Base-by-base conservation (phyloP, 2,797 vertebrate species). In the Molothrus aeneus region DNA sequence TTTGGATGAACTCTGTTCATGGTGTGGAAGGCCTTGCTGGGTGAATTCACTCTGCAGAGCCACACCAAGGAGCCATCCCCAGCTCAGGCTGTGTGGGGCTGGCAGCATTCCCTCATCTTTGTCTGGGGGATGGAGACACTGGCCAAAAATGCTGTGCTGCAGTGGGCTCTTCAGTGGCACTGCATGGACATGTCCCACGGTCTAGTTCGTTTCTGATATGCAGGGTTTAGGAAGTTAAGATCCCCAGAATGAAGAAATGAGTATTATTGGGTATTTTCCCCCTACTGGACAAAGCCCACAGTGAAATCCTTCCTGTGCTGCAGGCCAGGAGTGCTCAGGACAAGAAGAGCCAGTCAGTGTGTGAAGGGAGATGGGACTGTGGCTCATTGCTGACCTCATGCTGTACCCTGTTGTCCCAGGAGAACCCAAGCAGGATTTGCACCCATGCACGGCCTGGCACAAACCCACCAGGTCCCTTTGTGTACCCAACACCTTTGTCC, bases 1-100 rank as follows among this genome's bases (percentile, higher is more conserved):
- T 93, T 81, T 53, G 94, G 92, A 29, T 77, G 77, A 88, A 4
- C 90, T 73, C 1, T 63, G 59, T 15, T 84, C 86, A 26, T 36
- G 83, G 59, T 26, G 83, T 84, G 78, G 43, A 69, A 68, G 86
- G 80, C 7, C 32, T 86, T 92, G 90, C 80, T 79, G 80, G 78
- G 47, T 31, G 88, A 51, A 79, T 88, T 88, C 50, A 0, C 6
- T 3, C 70, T 28, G 50, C 65, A 83, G 48, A 65, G 40, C 19
- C 43, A 8, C 47, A 28, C 20, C 1, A 2, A 92, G 80, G 68
- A 93, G 47, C 47, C 56, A 61, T 56, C 9, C 21, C 59, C 59
- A 40, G 17, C 2, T 0, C 51, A 25, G 50, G 20, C 29, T 34
- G 13, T n/a, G 13, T 0, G 2, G 31, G 47, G 56, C 56, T 31